These are phyloP conservation scores for Dexiosoma caninum DNA, from an alignment of 2,888 invertebrate species.

Conservation along the genomic window DNA sequence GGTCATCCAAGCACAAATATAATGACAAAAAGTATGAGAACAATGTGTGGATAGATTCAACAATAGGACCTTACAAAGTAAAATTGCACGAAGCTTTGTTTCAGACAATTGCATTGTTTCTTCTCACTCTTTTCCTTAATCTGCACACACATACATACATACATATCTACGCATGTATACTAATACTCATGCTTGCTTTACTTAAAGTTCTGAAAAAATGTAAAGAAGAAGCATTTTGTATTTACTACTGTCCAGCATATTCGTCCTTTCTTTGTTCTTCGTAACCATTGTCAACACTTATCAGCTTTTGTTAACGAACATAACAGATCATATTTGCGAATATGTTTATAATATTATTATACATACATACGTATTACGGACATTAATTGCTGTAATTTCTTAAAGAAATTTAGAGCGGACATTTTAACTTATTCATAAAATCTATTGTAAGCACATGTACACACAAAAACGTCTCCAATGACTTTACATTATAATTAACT, in stretches of 20 bases:
- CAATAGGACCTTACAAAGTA: slow-evolving; percentile 35
- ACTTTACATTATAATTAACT: background rate
- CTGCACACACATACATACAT: background rate
- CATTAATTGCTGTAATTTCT: slow-evolving; percentile 6
- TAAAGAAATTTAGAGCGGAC: background rate
- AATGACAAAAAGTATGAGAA: slow-evolving; percentile 54
- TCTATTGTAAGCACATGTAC: background rate
- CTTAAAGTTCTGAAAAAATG: background rate
- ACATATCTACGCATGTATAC: background rate
- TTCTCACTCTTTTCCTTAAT: background rate
- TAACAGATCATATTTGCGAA: slow-evolving; percentile 60
- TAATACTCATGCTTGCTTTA: background rate
- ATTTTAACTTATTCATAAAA: background rate
- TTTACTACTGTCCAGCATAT: background rate
- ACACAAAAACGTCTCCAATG: background rate
- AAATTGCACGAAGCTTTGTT: background rate
- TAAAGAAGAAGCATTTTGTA: background rate
- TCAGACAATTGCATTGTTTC: background rate
- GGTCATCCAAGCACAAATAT: slow-evolving; percentile 71
- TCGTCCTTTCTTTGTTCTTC: background rate
- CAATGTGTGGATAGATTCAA: slow-evolving; percentile 2
- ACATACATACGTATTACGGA: no score
- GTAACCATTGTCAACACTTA: background rate
- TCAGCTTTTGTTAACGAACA: slow-evolving; percentile 6
- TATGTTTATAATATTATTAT: slow-evolving; percentile 48